Evolutionary conservation across 1,140 invertebrate species (phyloP).

Genomic region (Hestina assimilis): DNA sequence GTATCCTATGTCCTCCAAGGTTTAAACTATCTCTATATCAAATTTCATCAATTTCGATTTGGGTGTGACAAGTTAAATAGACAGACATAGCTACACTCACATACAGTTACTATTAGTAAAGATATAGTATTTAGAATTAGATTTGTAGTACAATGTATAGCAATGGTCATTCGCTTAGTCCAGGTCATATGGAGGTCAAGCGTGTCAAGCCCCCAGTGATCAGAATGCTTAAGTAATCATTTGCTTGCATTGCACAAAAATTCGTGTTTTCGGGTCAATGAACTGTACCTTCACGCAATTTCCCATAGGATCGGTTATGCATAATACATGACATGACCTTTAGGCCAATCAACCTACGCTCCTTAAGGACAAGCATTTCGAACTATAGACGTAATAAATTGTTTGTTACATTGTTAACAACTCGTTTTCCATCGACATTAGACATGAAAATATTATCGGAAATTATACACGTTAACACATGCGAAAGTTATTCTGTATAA

Average conservation of each 20-base stretch:
- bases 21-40: no score
- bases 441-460: no score
- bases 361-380: conserved; percentile 19
- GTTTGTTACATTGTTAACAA: background rate
- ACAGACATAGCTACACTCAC: no score
- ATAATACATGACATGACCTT: conserved; percentile 29
- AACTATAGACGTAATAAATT: conserved; percentile 6
- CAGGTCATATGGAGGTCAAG: conserved; percentile 54
- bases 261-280: conserved; percentile 46
- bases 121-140: no score
- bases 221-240: conserved; percentile 54
- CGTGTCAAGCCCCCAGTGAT: conserved; percentile 46
- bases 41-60: no score
- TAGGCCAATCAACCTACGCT: conserved; percentile 17
- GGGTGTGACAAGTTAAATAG: no score
- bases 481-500: no score
- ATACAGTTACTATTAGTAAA: no score
- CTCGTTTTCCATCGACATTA: background rate
- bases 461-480: no score
- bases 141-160: background rate
- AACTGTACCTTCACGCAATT: conserved; percentile 34
- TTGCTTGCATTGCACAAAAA: conserved; percentile 62
- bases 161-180: conserved; percentile 36
- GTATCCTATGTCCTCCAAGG: no score
- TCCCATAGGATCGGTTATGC: conserved; percentile 27